phyloP scores from a whole-genome alignment of 2,888 invertebrate species.

The Andricus curvator region DNA sequence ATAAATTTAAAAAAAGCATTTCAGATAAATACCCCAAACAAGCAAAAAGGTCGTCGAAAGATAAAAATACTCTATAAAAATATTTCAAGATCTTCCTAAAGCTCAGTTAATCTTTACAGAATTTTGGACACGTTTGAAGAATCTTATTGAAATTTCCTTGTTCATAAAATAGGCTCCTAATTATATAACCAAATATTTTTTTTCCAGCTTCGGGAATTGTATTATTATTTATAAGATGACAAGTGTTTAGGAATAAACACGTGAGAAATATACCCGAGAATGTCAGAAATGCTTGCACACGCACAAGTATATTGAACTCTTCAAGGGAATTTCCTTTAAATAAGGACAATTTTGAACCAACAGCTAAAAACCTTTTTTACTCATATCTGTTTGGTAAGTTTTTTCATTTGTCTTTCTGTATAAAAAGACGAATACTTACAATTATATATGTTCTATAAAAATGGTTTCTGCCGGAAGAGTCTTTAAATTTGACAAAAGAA shows the following conservation, averaged over 20 bases:
- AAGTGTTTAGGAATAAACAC: neutral
- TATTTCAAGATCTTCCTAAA: too few relatives aligned
- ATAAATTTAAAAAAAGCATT: too few relatives aligned
- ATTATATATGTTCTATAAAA: neutral
- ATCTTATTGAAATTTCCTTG: too few relatives aligned
- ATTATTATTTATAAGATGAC: neutral
- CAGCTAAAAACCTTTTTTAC: neutral
- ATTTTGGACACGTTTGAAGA: too few relatives aligned
- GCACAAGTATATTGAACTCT: neutral
- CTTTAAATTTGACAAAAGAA: neutral
- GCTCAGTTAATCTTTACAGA: too few relatives aligned
- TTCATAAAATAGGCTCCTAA: too few relatives aligned
- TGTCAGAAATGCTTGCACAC: neutral
- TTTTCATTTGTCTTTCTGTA: neutral
- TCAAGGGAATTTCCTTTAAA: neutral
- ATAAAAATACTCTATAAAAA: too few relatives aligned
- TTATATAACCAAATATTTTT: too few relatives aligned
- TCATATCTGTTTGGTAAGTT: neutral
- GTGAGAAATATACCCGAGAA: neutral
- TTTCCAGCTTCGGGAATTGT: too few relatives aligned
- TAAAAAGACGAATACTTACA: too few relatives aligned
- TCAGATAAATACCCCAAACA: too few relatives aligned
- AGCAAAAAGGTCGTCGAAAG: too few relatives aligned
- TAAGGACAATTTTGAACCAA: neutral
- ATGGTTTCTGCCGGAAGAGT: neutral